phyloP scores from a whole-genome alignment of 2,797 vertebrate genomes.

The Champsocephalus esox region DNA sequence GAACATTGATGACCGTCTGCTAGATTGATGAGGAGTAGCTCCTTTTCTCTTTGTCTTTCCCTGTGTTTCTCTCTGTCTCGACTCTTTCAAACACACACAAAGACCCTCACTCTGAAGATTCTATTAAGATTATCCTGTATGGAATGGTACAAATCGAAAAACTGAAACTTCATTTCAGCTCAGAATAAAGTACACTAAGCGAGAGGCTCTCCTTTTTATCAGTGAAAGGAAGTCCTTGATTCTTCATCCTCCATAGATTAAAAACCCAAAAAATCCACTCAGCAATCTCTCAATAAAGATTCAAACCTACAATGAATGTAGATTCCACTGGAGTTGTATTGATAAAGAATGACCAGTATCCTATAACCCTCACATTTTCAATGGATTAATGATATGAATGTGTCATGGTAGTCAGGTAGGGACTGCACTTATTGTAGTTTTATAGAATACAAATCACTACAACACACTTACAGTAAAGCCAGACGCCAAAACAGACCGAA shows the following conservation, averaged over 20 bases:
- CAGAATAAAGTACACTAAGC: constrained; percentile 53
- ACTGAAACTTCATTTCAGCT: constrained; percentile 65
- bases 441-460: no score
- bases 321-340: neutral
- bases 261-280: neutral
- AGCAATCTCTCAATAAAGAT: constrained; percentile 16
- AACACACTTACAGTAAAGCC: no score
- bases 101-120: constrained; percentile 53
- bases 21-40: constrained; percentile 44
- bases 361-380: neutral
- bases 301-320: neutral
- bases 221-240: constrained; percentile 55
- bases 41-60: constrained; percentile 49
- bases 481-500: no score
- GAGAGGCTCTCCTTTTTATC: constrained; percentile 48
- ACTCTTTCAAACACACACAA: constrained; percentile 29
- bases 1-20: constrained; percentile 46
- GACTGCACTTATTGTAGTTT: no score
- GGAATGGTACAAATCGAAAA: constrained; percentile 73
- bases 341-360: neutral
- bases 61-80: constrained; percentile 25
- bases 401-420: no score
- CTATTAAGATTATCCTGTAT: constrained; percentile 77
- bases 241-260: constrained; percentile 35
- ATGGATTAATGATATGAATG: no score